Evolutionary conservation across 2,113 vertebrate genomes (phyloP).

Genomic region (Cyphomyrus discorhynchus): DNA sequence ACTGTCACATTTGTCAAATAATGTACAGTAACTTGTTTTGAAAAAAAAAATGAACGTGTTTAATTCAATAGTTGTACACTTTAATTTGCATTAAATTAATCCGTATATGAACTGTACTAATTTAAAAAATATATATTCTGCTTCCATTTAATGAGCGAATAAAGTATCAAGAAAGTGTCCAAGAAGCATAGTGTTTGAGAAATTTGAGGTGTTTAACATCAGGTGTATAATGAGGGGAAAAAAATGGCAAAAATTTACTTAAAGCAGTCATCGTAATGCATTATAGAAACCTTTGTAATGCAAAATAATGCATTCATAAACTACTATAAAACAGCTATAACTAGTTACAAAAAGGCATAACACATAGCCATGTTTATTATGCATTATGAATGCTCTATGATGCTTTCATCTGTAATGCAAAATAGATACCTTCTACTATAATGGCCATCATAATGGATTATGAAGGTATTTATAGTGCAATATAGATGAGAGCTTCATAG

Average conservation of each 20-base stretch:
- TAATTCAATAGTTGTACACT: not conserved
- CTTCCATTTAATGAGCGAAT: not conserved
- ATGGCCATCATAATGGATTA: too few species aligned
- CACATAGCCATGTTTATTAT: too few species aligned
- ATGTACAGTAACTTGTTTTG: not conserved
- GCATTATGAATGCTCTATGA: too few species aligned
- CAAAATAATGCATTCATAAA: not conserved
- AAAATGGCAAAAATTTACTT: too few species aligned
- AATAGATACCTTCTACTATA: too few species aligned
- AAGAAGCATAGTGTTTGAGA: not conserved
- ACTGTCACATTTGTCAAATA: not conserved
- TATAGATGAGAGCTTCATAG: too few species aligned
- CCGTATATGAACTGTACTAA: not conserved
- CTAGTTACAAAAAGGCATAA: too few species aligned
- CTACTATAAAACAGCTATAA: too few species aligned
- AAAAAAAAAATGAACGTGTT: not conserved
- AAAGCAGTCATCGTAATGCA: not conserved
- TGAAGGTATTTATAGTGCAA: too few species aligned
- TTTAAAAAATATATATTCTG: not conserved
- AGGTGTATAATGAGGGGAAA: not conserved
- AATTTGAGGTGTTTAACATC: not conserved
- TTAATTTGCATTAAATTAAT: not conserved
- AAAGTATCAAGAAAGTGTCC: not conserved
- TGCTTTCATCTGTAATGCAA: too few species aligned
- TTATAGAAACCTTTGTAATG: not conserved